Evolutionary conservation across 64 coral and sea anemone species (phyloP).

Genomic region (Stylophora pistillata): DNA sequence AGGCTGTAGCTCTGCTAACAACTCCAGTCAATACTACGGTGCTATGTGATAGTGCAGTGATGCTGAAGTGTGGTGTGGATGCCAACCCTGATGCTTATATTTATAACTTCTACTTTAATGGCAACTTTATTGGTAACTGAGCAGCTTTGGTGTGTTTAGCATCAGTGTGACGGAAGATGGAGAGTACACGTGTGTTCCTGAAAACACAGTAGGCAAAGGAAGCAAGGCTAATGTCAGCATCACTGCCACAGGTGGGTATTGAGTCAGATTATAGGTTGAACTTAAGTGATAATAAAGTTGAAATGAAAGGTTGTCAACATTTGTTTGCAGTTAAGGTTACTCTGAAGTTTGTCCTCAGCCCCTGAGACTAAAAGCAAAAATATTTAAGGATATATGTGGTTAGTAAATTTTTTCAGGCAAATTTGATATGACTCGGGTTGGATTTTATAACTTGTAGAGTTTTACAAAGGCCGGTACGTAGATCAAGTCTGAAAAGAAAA

Average conservation of each 20-base stretch:
- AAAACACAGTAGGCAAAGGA: neutral
- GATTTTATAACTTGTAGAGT: too few species aligned
- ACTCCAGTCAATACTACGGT: neutral
- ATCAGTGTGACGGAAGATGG: neutral
- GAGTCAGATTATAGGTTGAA: too few species aligned
- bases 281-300: neutral
- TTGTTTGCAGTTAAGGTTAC: too few species aligned
- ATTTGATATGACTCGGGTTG: neutral
- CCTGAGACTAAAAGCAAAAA: too few species aligned
- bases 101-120: neutral
- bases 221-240: neutral
- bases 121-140: slow-evolving; percentile 1
- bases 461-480: too few species aligned
- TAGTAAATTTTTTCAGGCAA: neutral
- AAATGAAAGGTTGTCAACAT: too few species aligned
- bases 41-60: neutral
- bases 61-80: neutral
- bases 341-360: too few species aligned
- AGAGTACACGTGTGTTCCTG: slow-evolving; percentile 20
- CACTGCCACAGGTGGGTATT: neutral
- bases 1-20: neutral
- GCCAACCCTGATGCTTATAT: neutral
- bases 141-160: neutral
- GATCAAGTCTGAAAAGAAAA: too few species aligned
- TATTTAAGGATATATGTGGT: neutral